Conservation (phyloP, 2,797 vertebrate species). For the Echiichthys vipera region DNA sequence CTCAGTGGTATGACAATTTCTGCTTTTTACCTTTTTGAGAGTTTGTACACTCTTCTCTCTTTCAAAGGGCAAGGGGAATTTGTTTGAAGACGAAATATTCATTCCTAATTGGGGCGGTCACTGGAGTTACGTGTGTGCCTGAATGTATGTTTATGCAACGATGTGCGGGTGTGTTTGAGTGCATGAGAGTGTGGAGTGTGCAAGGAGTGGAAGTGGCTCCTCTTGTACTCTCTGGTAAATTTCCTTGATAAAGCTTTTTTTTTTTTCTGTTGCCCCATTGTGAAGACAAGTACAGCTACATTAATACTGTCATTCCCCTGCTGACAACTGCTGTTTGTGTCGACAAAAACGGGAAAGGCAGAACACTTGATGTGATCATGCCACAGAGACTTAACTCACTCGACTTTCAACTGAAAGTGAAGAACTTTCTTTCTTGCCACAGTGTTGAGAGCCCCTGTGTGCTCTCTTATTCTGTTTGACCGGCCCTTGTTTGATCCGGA, state of each 20-base stretch:
- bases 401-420: conserved; percentile 50
- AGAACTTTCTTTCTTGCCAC: conserved; percentile 71
- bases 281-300: conserved; percentile 47
- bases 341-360: conserved; percentile 49
- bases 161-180: conserved; percentile 44
- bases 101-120: conserved; percentile 85
- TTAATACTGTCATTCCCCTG: conserved; percentile 63
- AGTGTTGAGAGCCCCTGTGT: conserved; percentile 56
- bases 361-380: conserved; percentile 64
- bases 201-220: conserved; percentile 48
- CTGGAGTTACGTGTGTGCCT: conserved; percentile 77
- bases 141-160: conserved; percentile 50
- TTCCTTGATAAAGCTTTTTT: conserved; percentile 45
- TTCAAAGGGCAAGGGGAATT: conserved; percentile 64
- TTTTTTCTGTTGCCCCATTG: conserved; percentile 41
- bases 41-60: conserved; percentile 67
- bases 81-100: conserved; percentile 72
- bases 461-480: conserved; percentile 82
- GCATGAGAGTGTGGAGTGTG: conserved; percentile 42
- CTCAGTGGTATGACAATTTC: conserved; percentile 49
- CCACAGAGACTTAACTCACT: conserved; percentile 56
- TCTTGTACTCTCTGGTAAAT: conserved; percentile 59
- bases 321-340: conserved; percentile 64
- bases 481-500: conserved; percentile 76
- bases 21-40: conserved; percentile 66